Evolutionary conservation across 1,140 invertebrate genomes (phyloP), one percentile per base, ranked within the genome.

Genomic region (Temnothorax curvispinosus): DNA sequence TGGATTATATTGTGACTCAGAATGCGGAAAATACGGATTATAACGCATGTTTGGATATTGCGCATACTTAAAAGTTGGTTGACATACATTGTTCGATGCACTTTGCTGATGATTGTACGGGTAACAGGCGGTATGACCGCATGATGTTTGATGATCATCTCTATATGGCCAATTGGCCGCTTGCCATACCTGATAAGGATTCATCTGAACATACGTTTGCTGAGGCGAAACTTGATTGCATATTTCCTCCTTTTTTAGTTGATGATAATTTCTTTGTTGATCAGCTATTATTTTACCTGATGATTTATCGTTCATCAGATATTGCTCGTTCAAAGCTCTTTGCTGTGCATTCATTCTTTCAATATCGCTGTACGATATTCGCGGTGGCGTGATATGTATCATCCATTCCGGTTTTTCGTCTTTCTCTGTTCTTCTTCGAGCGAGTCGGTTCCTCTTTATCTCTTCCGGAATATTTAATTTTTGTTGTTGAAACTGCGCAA

Each of bases 341-440:
- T 56, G 44, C 13, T 88, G 50, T 9, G 62, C 7, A 3, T 75
- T 75, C 52, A 91, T 58, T 65, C 76, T 92, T 41, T 92, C 89
- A 8, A 92, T 21, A 11, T 91, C 88, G 9, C 72, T 50, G 18
- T 92, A 93, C 21, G 94, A 87, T n/a, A 93, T 86, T 8, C 90
- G 78, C 6, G 91, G 75, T 6, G 94, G 94, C 0, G 94, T 94
- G 1, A 94, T 88, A 13, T 92, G 93, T 7, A 85, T 8, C 94
- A 94, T 94, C 94, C 94, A 94, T 13, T 94, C 92, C 2, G 93
- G 94, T 62, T 94, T 94, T 9, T 91, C 93, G 13, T 94, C 91
- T 0, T 58, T 52, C 3, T 78, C 44, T 13, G 27, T 78, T 15
- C 7, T 85, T 15, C 27, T 91, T 4, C 81, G 78, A 5, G 7